These are phyloP conservation scores for Camelus bactrianus DNA, from an alignment of 2,113 vertebrate species.

Conservation along the genomic window DNA sequence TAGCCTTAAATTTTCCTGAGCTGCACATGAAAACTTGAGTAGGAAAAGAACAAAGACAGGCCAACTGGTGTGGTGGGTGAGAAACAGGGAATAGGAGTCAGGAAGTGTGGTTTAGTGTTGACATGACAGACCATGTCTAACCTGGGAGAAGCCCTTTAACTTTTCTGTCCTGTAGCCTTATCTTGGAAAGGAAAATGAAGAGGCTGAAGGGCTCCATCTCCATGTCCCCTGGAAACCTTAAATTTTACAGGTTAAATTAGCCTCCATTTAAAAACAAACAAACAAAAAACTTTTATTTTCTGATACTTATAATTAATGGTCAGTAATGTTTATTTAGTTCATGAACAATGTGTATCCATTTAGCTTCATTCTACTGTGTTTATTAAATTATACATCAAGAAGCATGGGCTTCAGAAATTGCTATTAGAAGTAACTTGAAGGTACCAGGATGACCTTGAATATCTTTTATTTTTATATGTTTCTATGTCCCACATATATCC, in stretches of 20 bases:
- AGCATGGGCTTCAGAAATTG: not conserved
- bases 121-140: not conserved
- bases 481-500: not conserved
- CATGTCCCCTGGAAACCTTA: not conserved
- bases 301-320: not conserved
- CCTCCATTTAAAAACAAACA: not conserved
- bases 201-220: not conserved
- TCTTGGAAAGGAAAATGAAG: constrained; percentile 45
- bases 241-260: not conserved
- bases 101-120: not conserved
- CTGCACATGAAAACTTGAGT: not conserved
- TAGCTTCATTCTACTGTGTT: not conserved
- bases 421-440: not conserved
- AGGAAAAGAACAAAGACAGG: not conserved
- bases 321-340: constrained; percentile 16
- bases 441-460: not conserved
- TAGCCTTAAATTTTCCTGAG: constrained; percentile 6
- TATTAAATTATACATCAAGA: constrained; percentile 51
- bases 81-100: not conserved
- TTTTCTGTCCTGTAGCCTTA: not conserved
- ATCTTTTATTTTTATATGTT: not conserved
- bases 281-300: not conserved
- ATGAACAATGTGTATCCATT: not conserved
- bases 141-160: not conserved
- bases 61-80: not conserved